Base-by-base conservation (phyloP, 2,113 vertebrate genomes). In the Macrotus californicus region DNA sequence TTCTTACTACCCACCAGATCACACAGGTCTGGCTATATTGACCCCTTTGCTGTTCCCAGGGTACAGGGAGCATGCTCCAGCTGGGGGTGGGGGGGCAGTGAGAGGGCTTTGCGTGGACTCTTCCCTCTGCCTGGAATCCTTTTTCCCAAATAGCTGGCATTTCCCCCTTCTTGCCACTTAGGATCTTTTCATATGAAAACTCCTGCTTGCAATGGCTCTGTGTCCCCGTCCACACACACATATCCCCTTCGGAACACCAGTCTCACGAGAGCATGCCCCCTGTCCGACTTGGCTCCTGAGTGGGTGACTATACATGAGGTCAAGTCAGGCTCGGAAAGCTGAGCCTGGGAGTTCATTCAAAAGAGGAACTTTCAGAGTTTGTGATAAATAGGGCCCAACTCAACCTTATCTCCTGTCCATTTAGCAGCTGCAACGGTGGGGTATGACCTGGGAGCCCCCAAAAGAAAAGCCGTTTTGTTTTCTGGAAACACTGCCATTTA, bases 181-280 rank as follows among this genome's bases (percentile, higher is more conserved):
- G 7, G 75, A 19, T 67, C 39, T 73, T n/a, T 29, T 81, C 43
- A 0, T 2, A 0, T 16, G 31, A 26, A 39, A 29, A 7, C 7
- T 10, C 5, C 36, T 92, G 18, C 34, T 64, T 24, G 34, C 29
- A 52, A 46, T 39, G 31, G 11, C 19, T 91, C 29, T 16, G 18
- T 56, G 6, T 67, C 2, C 36, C 26, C 6, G 5, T n/a, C 6
- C 24, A 18, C 21, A 26, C 14, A 0, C 59, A 21, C 7, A 12
- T 9, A 21, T n/a, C 34, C 46, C 24, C 22, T 8, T 2, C 11
- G 12, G 48, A 19, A 43, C 26, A 13, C 31, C 48, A 29, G 41
- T 36, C 87, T 75, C 0, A 2, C 6, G 36, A n/a, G 24, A 34
- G 22, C 16, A 24, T 29, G 24, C 34, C 7, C 6, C 29, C 6